phyloP scores from a whole-genome alignment of 2,888 invertebrate genomes.

The Euphydryas editha region DNA sequence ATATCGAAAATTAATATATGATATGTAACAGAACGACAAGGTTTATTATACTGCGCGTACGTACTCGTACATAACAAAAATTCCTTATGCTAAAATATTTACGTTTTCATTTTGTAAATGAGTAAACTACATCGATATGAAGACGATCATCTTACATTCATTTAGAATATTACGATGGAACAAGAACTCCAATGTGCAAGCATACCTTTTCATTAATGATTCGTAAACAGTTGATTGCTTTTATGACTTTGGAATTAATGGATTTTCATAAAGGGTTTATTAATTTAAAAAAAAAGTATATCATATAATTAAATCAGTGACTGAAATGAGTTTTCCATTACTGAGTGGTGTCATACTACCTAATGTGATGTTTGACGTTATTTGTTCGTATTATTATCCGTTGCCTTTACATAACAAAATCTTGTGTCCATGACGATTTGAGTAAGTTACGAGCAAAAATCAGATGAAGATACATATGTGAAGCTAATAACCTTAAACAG shows the following conservation, averaged over 20 bases:
- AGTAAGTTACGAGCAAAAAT: not conserved
- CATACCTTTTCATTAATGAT: conserved; percentile 6
- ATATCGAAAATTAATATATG: not conserved
- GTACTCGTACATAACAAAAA: not conserved
- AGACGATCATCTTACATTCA: conserved; percentile 5
- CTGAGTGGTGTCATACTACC: not conserved
- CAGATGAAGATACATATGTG: not conserved
- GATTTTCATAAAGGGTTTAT: not conserved
- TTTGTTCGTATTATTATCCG: not conserved
- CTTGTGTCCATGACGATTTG: not conserved
- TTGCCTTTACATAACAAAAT: not conserved
- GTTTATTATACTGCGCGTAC: not conserved
- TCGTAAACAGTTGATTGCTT: not conserved
- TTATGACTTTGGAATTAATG: not conserved
- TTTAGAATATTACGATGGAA: conserved; percentile 7
- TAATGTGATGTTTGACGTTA: not conserved
- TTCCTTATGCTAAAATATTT: not conserved
- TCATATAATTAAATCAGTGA: no score
- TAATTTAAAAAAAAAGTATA: no score
- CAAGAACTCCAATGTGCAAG: not conserved
- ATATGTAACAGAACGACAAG: not conserved
- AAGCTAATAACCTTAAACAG: conserved; percentile 17
- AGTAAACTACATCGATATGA: not conserved
- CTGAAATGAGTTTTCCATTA: no score
- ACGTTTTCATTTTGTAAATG: not conserved